Evolutionary conservation across 2,888 invertebrate genomes (phyloP), one percentile per base, ranked within the genome.

Genomic region (Cheilosia variabilis): DNA sequence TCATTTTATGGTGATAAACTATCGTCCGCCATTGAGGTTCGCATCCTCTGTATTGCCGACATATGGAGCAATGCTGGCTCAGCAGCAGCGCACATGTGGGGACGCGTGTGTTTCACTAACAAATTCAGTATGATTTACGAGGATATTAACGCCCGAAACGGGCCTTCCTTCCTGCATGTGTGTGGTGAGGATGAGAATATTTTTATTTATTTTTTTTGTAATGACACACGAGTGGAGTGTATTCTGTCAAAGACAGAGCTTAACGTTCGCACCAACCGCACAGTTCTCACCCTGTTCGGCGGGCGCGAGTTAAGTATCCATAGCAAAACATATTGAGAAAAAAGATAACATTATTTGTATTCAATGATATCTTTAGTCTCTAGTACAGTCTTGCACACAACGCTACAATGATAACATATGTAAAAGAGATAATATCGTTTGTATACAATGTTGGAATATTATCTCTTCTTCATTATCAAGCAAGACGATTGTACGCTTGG

Each of bases 121-220:
- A 83, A 69, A 79, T 83, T 78, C 78, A 50, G 50, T 55, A 68
- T 83, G 83, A 83, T 79, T 79, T 83, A 79, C 83, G 83, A 73
- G 63, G 57, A 52, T 73, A 73, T 79, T 73, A 83, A 83, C 68
- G 78, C 73, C 77, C 31, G 24, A 45, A 77, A 50, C 71, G 68
- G 57, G 73, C 68, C 65, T 19, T 15, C 17, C 34, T 62, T 17
- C 22, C n/a, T n/a, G 41, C 62, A 57, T 50, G 57, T 66, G 41
- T 19, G 17, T 60, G 31, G 31, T 31, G 43, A 58, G 81, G 71
- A 65, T 52, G 52, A 50, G 69, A 71, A 69, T 52, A 53, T 57
- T 58, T 69, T 57, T 43, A 22, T 62, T 62, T 52, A 45, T 57
- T 58, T 69, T 57, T 41, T 27, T 58, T 58, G n/a, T 53, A 55